Evolutionary conservation across 2,888 invertebrate species (phyloP).

Genomic region (Zonitis immaculata): DNA sequence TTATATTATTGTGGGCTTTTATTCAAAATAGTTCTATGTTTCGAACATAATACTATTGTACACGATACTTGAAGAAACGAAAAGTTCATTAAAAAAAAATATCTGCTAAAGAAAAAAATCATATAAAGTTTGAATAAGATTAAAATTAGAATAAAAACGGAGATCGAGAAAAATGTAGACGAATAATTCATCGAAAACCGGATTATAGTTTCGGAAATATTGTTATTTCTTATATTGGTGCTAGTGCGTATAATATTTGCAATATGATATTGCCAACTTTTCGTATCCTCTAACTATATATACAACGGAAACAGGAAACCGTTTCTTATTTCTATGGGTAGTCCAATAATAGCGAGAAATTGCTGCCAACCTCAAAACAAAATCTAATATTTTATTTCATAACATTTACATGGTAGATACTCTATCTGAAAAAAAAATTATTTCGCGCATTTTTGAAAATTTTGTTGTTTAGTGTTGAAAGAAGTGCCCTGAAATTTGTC

Average conservation of each 20-base stretch:
- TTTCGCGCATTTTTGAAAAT: too few species aligned
- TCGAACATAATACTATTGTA: too few species aligned
- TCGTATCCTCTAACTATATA: slow-evolving; percentile 24
- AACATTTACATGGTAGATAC: too few species aligned
- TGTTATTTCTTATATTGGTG: slow-evolving; percentile 36
- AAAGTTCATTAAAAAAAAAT: too few species aligned
- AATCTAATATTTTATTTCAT: too few species aligned
- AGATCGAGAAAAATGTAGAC: slow-evolving; percentile 6
- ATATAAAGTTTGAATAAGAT: background rate
- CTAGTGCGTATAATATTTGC: slow-evolving; percentile 40
- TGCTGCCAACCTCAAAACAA: slow-evolving; percentile 29
- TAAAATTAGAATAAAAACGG: background rate
- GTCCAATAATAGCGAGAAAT: slow-evolving; percentile 35
- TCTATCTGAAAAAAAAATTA: too few species aligned
- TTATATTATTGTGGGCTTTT: slow-evolving; percentile 12
- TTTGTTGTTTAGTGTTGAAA: too few species aligned
- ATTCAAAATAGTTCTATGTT: too few species aligned
- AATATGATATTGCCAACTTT: slow-evolving; percentile 31
- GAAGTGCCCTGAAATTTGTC: too few species aligned
- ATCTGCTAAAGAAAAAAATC: too few species aligned
- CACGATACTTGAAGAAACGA: too few species aligned
- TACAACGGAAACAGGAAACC: slow-evolving; percentile 35
- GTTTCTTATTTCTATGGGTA: slow-evolving; percentile 36
- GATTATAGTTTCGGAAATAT: slow-evolving; percentile 37
- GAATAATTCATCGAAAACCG: slow-evolving; percentile 32